Base-by-base conservation (phyloP, 2,888 invertebrate species). In the Mesoligia furuncula region DNA sequence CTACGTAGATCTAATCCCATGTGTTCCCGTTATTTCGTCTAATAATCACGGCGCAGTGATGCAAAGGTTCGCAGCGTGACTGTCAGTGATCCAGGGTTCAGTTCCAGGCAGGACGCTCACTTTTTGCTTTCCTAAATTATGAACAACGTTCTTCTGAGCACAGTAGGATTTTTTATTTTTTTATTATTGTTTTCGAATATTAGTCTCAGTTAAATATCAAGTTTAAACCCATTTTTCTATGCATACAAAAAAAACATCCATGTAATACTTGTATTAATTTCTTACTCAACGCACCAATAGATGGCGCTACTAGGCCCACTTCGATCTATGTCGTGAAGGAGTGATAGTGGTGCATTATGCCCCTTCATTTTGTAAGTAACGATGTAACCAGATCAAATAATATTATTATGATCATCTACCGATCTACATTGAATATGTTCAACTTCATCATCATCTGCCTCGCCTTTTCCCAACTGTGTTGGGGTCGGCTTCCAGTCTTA, bases 221-320 rank as follows among this genome's bases (percentile, higher is more conserved):
- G 3, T 11, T 20, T 20, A 59, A 39, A 24, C 0, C 36, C 17
- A 62, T 31, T 45, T 27, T 61, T 45, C 3, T 45, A 45, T 45
- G 5, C 45, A 39, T n/a, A 17, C 4, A 5, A 45, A 39, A 42
- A 39, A 42, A 42, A 27, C 3, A 24, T 20, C 20, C 4, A 48
- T 31, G 15, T 31, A 24, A 24, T 48, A 31, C 8, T 20, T 11
- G n/a, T 69, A 20, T n/a, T 17, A 39, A 11, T 36, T 64, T 57
- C 2, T 75, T 17, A 62, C 51, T 24, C 6, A 39, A 65, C 11
- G 4, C 11, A n/a, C 20, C 77, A 59, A 64, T 42, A 88, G 88
- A 85, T 88, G 88, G 85, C 88, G 86, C 54, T 75, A 77, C 24
- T 67, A 36, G 81, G 67, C 0, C 2, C 73, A 42, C 6, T 54